These are phyloP conservation scores for Lycia hirtaria DNA, from an alignment of 2,888 invertebrate species.

Conservation along the genomic window DNA sequence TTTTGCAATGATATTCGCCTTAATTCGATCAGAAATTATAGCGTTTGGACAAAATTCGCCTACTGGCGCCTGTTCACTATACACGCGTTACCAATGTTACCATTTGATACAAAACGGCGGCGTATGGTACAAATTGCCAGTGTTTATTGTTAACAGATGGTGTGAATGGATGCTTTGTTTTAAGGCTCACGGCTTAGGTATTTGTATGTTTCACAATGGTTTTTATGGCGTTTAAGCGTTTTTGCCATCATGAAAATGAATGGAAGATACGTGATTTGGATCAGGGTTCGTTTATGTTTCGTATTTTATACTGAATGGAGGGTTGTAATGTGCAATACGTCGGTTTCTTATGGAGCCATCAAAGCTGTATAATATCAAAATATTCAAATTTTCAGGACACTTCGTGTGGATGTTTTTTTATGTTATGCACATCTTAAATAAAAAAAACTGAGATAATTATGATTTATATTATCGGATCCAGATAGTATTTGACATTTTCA, in stretches of 20 bases:
- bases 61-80: conserved; percentile 7
- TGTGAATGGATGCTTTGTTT: conserved; percentile 37
- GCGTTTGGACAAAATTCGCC: not conserved
- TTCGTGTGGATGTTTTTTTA: too few relatives aligned
- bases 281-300: not conserved
- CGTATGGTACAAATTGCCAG: conserved; percentile 39
- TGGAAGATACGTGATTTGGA: conserved; percentile 11
- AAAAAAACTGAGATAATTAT: too few relatives aligned
- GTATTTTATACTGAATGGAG: not conserved
- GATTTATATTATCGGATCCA: too few relatives aligned
- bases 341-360: too few relatives aligned
- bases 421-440: too few relatives aligned
- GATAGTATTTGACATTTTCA: too few relatives aligned
- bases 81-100: conserved; percentile 19
- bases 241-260: conserved; percentile 17
- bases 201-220: conserved; percentile 27
- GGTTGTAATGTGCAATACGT: not conserved
- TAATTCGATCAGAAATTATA: too few relatives aligned
- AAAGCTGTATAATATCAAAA: too few relatives aligned
- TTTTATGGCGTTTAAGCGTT: conserved; percentile 19
- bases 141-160: conserved; percentile 43
- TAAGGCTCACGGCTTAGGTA: conserved; percentile 30
- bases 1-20: too few relatives aligned
- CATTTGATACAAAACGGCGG: conserved; percentile 36
- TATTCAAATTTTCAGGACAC: too few relatives aligned